A percentile compares a stretch with the other conserved stretches of the same genome.
Evolutionary conservation across 1,140 invertebrate species (phyloP).

Genomic region (Brachionus rotundiformis): DNA sequence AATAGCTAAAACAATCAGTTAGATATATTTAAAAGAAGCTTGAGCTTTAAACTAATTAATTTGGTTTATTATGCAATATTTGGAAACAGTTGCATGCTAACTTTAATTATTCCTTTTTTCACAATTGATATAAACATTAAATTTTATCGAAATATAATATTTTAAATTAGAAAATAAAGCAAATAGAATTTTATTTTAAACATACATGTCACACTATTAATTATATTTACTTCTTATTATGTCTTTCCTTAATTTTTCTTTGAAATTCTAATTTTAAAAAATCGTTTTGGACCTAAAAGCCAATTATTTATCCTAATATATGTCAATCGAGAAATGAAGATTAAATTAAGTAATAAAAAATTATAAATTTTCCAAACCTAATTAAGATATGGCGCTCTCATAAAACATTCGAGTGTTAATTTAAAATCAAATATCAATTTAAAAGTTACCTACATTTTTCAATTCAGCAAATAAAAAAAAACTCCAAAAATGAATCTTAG

Average conservation of each 20-base stretch:
- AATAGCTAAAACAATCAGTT: conserved; percentile 6
- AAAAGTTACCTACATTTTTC: neutral
- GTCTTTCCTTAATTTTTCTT: no score
- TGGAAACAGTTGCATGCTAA: neutral
- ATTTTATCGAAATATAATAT: neutral
- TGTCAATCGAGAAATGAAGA: neutral
- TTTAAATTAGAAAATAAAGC: no score
- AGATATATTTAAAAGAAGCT: neutral
- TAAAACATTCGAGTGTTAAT: neutral
- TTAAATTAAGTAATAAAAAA: conserved; percentile 2
- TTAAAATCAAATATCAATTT: neutral
- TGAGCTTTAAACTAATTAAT: conserved; percentile 5
- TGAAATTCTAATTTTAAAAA: neutral
- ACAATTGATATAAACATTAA: neutral
- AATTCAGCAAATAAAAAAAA: neutral
- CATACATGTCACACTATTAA: no score
- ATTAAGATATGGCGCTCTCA: neutral
- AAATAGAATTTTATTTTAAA: no score
- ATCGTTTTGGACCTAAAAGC: no score
- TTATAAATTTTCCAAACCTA: neutral
- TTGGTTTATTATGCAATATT: neutral
- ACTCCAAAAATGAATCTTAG: neutral
- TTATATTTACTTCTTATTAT: no score
- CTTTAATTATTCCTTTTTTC: neutral
- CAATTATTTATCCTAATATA: no score